Percentiles rank a stretch among this genome's conserved stretches.
Evolutionary conservation across 2,113 vertebrate genomes (phyloP).

Genomic region (Oceanodroma tethys): DNA sequence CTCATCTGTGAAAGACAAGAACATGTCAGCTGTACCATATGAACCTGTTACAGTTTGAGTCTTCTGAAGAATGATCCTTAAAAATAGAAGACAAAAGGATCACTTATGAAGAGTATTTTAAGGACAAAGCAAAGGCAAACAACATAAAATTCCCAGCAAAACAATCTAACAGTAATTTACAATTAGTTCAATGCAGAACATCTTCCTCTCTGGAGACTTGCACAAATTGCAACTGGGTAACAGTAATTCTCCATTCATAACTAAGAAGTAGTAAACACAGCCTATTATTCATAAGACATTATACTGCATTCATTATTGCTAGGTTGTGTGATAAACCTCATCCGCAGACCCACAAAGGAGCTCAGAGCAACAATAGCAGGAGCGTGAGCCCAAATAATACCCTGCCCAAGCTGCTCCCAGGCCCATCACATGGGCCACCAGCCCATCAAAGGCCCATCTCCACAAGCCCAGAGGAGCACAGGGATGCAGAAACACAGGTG

Average conservation of each 20-base stretch:
- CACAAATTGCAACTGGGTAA: not conserved
- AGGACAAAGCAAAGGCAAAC: not conserved
- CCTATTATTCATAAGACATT: not conserved
- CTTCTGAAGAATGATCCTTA: not conserved
- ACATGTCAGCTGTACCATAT: not conserved
- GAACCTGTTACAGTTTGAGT: not conserved
- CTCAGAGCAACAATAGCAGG: not conserved
- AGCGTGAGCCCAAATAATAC: not conserved
- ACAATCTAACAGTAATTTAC: not conserved
- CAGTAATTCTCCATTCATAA: not conserved
- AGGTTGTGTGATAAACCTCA: not conserved
- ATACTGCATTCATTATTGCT: not conserved
- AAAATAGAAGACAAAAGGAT: not conserved
- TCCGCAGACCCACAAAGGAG: not conserved
- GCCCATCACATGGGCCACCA: not conserved
- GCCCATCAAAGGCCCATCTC: not conserved
- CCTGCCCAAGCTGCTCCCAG: not conserved
- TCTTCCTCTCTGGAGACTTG: not conserved
- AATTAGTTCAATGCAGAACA: not conserved
- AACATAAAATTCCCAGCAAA: not conserved
- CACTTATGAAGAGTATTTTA: not conserved
- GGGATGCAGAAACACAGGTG: accelerated
- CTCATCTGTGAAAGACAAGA: not conserved
- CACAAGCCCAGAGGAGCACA: not conserved
- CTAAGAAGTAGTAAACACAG: not conserved